Evolutionary conservation across 2,888 invertebrate species (phyloP).

Genomic region (Octonoba sinensis): DNA sequence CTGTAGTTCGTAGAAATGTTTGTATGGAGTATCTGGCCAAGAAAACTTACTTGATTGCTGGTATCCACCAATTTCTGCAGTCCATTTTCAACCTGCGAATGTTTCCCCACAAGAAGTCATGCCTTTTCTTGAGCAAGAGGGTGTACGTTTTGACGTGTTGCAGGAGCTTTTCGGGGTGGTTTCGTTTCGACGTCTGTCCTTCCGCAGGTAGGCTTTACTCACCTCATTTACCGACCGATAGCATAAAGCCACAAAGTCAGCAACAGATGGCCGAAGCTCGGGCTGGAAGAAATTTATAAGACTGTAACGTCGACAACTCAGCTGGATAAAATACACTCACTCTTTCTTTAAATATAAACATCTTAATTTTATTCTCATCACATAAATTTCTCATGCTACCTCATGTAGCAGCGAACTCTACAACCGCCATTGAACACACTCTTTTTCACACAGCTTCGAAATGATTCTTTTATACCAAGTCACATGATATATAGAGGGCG

Average conservation of each 20-base stretch:
- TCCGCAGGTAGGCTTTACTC: constrained; percentile 87
- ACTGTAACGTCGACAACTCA: too few relatives aligned
- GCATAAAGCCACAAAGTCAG: constrained; percentile 94
- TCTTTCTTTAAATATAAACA: too few relatives aligned
- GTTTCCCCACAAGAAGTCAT: constrained; percentile 86
- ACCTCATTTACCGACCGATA: constrained; percentile 93
- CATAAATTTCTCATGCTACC: too few relatives aligned
- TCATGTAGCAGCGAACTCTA: too few relatives aligned
- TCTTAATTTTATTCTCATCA: too few relatives aligned
- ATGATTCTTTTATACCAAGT: too few relatives aligned
- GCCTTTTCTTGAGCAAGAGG: constrained; percentile 86
- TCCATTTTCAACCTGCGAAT: constrained; percentile 90
- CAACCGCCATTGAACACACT: too few relatives aligned
- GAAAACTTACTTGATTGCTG: constrained; percentile 37
- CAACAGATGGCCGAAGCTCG: constrained; percentile 84
- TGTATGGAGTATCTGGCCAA: too few relatives aligned
- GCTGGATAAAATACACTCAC: too few relatives aligned
- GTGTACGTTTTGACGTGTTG: constrained; percentile 94
- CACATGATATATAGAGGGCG: too few relatives aligned
- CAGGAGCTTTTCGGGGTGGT: constrained; percentile 96
- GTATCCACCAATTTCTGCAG: constrained; percentile 83
- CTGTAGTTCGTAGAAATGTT: too few relatives aligned
- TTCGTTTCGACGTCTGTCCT: constrained; percentile 94
- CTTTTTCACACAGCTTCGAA: too few relatives aligned
- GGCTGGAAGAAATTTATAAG: constrained; percentile 73